These are phyloP conservation scores for Chrysolina oricalcia DNA, from an alignment of 2,888 invertebrate genomes.

Conservation along the genomic window DNA sequence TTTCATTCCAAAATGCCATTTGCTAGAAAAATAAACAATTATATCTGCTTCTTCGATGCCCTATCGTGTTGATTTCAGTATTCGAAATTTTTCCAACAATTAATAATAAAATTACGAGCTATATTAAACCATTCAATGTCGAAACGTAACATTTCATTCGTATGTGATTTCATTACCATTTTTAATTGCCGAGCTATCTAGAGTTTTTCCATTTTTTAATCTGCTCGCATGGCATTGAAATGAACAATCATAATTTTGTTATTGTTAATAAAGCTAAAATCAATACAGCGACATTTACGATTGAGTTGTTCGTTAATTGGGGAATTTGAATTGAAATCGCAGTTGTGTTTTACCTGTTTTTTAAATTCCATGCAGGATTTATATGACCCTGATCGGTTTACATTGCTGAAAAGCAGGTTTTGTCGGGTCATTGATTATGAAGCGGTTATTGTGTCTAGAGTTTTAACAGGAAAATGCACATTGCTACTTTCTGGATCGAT, in stretches of 20 bases:
- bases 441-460: background rate
- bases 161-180: too few species aligned
- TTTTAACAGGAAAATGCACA: background rate
- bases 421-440: background rate
- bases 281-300: background rate
- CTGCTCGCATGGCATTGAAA: background rate
- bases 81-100: too few species aligned
- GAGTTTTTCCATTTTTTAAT: background rate
- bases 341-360: background rate
- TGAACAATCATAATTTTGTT: background rate
- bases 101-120: too few species aligned
- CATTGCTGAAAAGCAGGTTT: background rate
- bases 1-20: too few species aligned
- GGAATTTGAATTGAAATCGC: constrained; percentile 12
- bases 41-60: too few species aligned
- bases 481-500: too few species aligned
- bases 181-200: too few species aligned
- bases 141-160: too few species aligned
- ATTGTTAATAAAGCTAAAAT: background rate
- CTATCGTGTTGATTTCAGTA: too few species aligned
- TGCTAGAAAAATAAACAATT: too few species aligned
- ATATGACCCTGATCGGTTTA: background rate
- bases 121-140: too few species aligned
- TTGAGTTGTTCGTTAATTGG: constrained; percentile 9
- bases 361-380: background rate